Evolutionary conservation across 2,113 vertebrate genomes (phyloP), one percentile per base, ranked within the genome.

Genomic region (Choloepus hoffmanni): DNA sequence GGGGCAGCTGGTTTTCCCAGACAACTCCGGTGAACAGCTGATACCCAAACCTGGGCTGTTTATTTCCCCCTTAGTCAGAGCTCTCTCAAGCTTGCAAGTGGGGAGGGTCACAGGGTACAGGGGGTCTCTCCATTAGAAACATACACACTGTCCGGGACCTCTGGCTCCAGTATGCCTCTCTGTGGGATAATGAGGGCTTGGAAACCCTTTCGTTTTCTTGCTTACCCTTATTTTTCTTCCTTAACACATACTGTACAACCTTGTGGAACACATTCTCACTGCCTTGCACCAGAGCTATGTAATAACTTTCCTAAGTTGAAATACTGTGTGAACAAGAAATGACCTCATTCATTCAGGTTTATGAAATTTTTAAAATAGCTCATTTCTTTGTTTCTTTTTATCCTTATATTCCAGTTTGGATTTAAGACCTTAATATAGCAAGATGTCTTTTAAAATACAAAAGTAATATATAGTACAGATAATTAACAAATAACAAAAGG

Each of bases 181-280:
- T 70, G 24, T 1, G 33, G 43, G 9, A 3, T 8, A 43, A 88
- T 5, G 24, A 43, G 13, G 7, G 16, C 15, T n/a, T 2, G 18
- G 3, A 21, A 24, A 40, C 21, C 5, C 0, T 28, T 74, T 36
- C 15, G 48, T 62, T 60, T 65, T 19, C 30, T 67, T 19, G 2
- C 18, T 70, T 86, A 26, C 14, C 16, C 78, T 40, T 58, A 36
- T 33, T 88, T 85, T n/a, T 48, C 55, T 76, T 62, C 3, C 18
- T 40, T n/a, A 43, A 15, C 14, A 53, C 11, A 15, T 16, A 63
- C 26, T 48, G 3, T 5, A 14, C 55, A 19, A 14, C 65, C 24
- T 0, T n/a, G 3, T 33, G 28, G 70, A 86, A 45, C 0, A 45
- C 0, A 5, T 3, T 30, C 45, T 55, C 26, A 16, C 9, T 23